Conservation (phyloP, 2,797 vertebrate species). For the Pseudocheirus occidentalis region DNA sequence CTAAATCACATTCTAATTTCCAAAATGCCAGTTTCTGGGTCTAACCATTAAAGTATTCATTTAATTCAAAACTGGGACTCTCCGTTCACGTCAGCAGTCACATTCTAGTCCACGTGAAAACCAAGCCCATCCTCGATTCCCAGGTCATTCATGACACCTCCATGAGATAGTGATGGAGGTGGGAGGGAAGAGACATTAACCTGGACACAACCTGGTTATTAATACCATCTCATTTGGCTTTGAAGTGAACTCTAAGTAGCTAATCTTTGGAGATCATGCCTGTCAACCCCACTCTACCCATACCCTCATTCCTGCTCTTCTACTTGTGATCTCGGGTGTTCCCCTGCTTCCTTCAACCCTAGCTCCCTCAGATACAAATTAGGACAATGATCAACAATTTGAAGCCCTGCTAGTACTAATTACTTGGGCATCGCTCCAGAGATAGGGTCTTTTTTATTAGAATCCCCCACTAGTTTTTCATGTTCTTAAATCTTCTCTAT, state of each 20-base stretch:
- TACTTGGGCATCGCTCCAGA: not conserved
- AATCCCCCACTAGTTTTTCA: not conserved
- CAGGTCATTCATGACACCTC: not conserved
- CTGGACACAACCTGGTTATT: not conserved
- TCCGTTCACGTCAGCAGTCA: not conserved
- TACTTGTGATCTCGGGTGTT: not conserved
- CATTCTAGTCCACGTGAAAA: not conserved
- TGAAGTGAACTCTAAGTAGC: not conserved
- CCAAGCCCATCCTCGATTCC: not conserved
- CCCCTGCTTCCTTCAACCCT: not conserved
- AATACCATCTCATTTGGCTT: not conserved
- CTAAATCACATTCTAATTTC: not conserved
- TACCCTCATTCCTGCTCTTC: not conserved
- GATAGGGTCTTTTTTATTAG: not conserved
- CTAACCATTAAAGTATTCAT: not conserved
- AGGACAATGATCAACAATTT: not conserved
- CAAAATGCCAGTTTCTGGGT: not conserved
- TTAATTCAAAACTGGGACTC: not conserved
- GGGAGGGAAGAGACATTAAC: not conserved
- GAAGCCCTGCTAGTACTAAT: not conserved
- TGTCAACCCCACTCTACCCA: not conserved
- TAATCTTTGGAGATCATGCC: no score
- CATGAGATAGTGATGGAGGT: not conserved
- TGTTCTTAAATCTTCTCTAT: not conserved
- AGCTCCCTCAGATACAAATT: not conserved